Base-by-base conservation (phyloP, 2,888 invertebrate species). In the Griposia aprilina region DNA sequence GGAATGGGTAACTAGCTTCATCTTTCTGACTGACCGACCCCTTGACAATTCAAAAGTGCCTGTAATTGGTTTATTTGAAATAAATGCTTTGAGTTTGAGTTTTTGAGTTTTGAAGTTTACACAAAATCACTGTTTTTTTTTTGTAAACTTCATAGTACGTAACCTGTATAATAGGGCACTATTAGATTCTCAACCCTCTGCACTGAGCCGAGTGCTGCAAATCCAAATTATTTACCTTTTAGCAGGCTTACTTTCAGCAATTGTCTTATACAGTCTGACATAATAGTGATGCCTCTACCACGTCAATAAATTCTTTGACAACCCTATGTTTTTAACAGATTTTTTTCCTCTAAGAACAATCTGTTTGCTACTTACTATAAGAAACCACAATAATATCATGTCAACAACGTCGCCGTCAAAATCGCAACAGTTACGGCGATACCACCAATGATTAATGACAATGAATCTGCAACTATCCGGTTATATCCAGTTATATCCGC, bases 401-500 rank as follows among this genome's bases (percentile, higher is more conserved):
- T 73, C 85, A 81, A 85, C 73, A 68, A 50, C 48, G 0, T 63
- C 23, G 48, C 66, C 13, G 52, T 74, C 77, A 68, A 75, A 81
- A 82, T 88, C 82, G 76, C 57, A 86, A 72, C 82, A 48, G 74
- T 62, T 76, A 57, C 41, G 4, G 73, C 72, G 78, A 78, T 74
- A 86, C 78, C 65, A 63, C 60, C 48, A 82, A 86, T 86, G 85
- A 86, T 86, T 86, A 86, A 86, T 85, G 82, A 78, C 88, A 76
- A 78, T 86, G 85, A 86, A 75, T 86, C 83, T 75, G 86, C 85
- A 85, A 82, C 69, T 88, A 88, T 76, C 83, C 72, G 45, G 79
- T 70, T 68, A 52, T 75, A 88, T 67, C 86, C 88, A 69, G 83
- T 86, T 76, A 81, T 72, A 87, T 68, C 85, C 87, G 74, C 68